Evolutionary conservation across 2,113 vertebrate species (phyloP), one percentile per base, ranked within the genome.

Genomic region (Cochlearius cochlearius): DNA sequence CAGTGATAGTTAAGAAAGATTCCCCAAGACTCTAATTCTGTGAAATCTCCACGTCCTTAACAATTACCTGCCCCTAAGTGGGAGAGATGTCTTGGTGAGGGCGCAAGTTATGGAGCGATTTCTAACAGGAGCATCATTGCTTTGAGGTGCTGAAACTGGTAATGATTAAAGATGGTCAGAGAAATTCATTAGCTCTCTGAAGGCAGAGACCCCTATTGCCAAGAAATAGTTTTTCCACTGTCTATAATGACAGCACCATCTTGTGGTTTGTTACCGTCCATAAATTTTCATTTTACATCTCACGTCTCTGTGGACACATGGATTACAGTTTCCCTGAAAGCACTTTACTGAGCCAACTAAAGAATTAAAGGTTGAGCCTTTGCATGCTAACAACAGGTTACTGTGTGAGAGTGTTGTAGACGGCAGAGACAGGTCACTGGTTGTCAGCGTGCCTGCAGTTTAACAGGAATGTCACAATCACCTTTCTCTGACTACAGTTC

Each of bases 221-320:
- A 11, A 27, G 20, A n/a, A 85, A 47, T 36, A 3, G 10, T 62
- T 62, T 29, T 39, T 15, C 47, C 12, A 2, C 32, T 14, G 23
- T 32, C 32, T 56, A 8, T 60, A 73, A 64, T 52, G 78, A 56
- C 79, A 96, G 97, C 95, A 77, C 96, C 97, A 97, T 26, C 97
- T 95, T 49, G 93, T 96, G 97, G 96, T 38, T 55, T 26, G 32
- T 21, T 49, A 21, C 39, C 12, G 79, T 3, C 41, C 36, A 36
- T 64, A 41, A 72, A 73, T 85, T 83, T 26, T 34, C 26, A 6
- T n/a, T 91, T 81, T 21, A 25, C 5, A 15, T 23, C 27, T 73
- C 72, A 1, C 15, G n/a, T 49, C 43, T 36, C 43, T 30, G 3
- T 3, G 2, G 53, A 64, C 38, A 26, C 10, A 15, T 2, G 32